A percentile compares a stretch with the other conserved stretches of the same genome.
Evolutionary conservation across 2,888 invertebrate species (phyloP).

Genomic region (Rutpela maculata): DNA sequence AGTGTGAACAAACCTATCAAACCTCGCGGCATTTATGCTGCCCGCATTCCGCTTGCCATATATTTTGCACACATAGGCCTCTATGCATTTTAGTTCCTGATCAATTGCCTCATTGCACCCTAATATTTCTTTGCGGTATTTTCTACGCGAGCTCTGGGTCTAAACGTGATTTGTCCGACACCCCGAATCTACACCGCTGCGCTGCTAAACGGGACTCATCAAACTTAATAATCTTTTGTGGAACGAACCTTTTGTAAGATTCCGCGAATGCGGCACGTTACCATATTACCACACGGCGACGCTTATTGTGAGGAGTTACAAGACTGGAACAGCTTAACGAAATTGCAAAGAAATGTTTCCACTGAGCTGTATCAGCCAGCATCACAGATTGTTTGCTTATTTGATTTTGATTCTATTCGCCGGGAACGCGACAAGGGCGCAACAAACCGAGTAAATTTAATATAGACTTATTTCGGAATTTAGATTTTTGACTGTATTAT

Average conservation of each 20-base stretch:
- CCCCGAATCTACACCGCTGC: constrained; percentile 43
- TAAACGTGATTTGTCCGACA: constrained; percentile 8
- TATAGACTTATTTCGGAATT: not conserved
- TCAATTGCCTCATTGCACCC: no score
- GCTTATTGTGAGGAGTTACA: constrained; percentile 59
- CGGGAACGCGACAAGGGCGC: constrained; percentile 19
- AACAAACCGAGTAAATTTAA: constrained; percentile 16
- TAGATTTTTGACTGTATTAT: not conserved
- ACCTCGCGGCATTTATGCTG: no score
- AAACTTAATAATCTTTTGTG: constrained; percentile 75
- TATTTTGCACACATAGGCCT: no score
- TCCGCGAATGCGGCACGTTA: constrained; percentile 57
- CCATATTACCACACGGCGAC: constrained; percentile 49
- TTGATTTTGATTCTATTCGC: constrained; percentile 48
- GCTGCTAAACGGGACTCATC: constrained; percentile 65
- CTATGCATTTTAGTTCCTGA: no score
- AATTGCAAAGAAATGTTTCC: constrained; percentile 64
- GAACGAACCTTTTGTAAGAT: constrained; percentile 70
- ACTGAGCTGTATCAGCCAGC: constrained; percentile 50
- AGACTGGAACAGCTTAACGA: constrained; percentile 63
- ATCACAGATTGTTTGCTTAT: constrained; percentile 55
- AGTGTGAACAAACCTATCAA: no score
- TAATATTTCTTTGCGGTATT: no score
- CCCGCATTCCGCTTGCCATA: no score
- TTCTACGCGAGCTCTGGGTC: no score